Conservation (phyloP, 2,113 vertebrate species). For the Picathartes gymnocephalus region DNA sequence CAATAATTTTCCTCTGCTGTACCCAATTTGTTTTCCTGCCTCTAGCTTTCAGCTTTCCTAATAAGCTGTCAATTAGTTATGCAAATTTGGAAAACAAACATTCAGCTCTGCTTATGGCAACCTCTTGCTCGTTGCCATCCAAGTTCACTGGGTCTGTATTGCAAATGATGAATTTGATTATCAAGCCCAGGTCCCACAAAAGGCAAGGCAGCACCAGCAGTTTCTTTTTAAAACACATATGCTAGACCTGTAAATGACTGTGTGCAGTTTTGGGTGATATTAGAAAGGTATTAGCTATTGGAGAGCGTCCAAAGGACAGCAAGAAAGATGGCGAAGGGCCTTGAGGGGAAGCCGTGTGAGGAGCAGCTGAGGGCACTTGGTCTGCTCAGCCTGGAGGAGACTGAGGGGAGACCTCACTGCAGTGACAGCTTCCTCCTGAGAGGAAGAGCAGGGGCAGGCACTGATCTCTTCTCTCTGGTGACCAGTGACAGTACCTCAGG, state of each 20-base stretch:
- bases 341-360: not conserved
- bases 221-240: not conserved
- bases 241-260: not conserved
- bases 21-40: not conserved
- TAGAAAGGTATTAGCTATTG: not conserved
- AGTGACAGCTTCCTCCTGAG: not conserved
- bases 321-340: not conserved
- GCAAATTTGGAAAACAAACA: not conserved
- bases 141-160: not conserved
- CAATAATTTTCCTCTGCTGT: not conserved
- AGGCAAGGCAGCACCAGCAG: not conserved
- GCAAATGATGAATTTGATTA: not conserved
- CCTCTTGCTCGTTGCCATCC: not conserved
- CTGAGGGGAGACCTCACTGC: not conserved
- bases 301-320: not conserved
- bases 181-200: not conserved
- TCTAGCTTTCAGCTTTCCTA: not conserved
- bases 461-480: not conserved
- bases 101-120: not conserved
- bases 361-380: not conserved
- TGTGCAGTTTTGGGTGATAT: not conserved
- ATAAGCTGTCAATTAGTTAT: not conserved
- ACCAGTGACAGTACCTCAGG: accelerated
- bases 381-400: not conserved
- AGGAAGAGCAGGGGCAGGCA: accelerated